Conservation (phyloP, 2,888 invertebrate species). For the Geotrupes spiniger region DNA sequence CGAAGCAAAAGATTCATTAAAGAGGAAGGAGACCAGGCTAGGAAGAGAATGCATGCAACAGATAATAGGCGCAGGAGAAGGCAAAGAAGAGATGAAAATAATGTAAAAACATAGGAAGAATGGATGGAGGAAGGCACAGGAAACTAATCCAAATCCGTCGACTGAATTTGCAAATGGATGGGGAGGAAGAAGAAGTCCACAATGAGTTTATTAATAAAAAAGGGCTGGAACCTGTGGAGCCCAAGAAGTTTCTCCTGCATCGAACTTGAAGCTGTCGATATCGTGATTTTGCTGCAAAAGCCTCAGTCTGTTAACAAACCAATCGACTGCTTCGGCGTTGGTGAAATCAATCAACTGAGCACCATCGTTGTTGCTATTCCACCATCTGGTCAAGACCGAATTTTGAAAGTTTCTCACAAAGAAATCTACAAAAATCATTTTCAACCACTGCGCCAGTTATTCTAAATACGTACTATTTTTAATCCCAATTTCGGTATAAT, state of each 20-base stretch:
- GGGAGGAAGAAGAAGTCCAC: too few species aligned
- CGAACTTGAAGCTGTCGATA: slow-evolving; percentile 76
- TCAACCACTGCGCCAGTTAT: too few species aligned
- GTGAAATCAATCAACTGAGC: slow-evolving; percentile 71
- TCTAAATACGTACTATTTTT: slow-evolving; percentile 17
- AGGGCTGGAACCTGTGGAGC: slow-evolving; percentile 55
- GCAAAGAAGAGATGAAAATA: too few species aligned
- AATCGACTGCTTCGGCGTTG: slow-evolving; percentile 61
- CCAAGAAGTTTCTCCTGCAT: slow-evolving; percentile 76
- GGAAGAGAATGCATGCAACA: too few species aligned
- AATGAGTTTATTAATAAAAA: neutral
- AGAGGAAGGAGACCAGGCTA: too few species aligned
- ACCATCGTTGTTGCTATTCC: slow-evolving; percentile 57
- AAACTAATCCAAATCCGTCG: too few species aligned
- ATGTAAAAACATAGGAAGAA: too few species aligned
- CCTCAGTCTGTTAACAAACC: slow-evolving; percentile 56
- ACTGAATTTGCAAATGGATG: too few species aligned
- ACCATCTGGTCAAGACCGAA: slow-evolving; percentile 51
- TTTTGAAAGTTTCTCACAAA: slow-evolving; percentile 55
- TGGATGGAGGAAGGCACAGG: too few species aligned
- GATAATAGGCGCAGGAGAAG: too few species aligned
- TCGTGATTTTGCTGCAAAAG: slow-evolving; percentile 59
- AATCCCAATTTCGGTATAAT: slow-evolving; percentile 53
- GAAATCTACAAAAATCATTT: slow-evolving; percentile 44
- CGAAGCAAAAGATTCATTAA: too few species aligned